Evolutionary conservation across 2,888 invertebrate genomes (phyloP), one percentile per base, ranked within the genome.

Genomic region (Mesochorus sp.): DNA sequence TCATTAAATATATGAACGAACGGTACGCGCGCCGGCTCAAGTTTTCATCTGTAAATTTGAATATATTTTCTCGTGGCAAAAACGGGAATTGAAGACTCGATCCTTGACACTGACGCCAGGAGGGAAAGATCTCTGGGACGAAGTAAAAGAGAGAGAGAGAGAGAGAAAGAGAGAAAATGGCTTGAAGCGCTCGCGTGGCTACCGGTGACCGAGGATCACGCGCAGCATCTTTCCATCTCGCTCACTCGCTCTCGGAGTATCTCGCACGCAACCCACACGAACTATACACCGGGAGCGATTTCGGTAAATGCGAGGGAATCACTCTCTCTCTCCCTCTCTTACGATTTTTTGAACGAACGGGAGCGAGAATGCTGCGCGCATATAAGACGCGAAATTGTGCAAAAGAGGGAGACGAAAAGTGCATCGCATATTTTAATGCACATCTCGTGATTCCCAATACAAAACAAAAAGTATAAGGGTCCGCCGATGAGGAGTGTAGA

Each of bases 181-280:
- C 89, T 87, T 83, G 86, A 84, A 89, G 88, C 88, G 89, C 80
- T 89, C 89, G 88, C 89, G 89, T 89, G 89, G 89, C 88, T 82
- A 85, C 84, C 72, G 77, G 78, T 81, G 78, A 80, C 76, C 74
- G 76, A 74, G 75, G 59, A 68, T 73, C 81, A 72, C 79, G 73
- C 68, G 68, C 79, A n/a, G n/a, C n/a, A 61, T 62, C 70, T 49
- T 44, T 66, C 57, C 59, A 47, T 74, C 57, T 57, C 39, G 37
- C 19, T 57, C 37, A 4, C 61, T 71, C 59, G n/a, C 49, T 47
- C 37, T 37, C 37, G n/a, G 53, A 37, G 34, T 31, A 55, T 19
- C 64, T 71, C 70, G 59, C 73, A 73, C 72, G 79, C 75, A 73
- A 66, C 62, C 44, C 61, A 59, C 68, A 53, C 57, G 53, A 21